phyloP scores from a whole-genome alignment of 2,113 vertebrate genomes.

The Tyrannus savana region DNA sequence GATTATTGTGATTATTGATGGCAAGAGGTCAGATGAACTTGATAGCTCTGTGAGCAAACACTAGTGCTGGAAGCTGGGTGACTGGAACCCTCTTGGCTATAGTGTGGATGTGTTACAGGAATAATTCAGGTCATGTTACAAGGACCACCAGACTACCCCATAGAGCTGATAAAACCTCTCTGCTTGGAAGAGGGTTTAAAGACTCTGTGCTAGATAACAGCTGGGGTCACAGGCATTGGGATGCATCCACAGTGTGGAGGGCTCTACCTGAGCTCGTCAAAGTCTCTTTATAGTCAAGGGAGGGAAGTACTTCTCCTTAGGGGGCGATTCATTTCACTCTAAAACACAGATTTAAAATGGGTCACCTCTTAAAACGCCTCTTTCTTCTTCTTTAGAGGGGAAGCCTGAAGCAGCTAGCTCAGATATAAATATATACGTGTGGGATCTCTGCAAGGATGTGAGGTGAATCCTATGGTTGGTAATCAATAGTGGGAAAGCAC shows the following conservation, averaged over 20 bases:
- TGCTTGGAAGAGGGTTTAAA: not conserved
- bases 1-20: not conserved
- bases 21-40: not conserved
- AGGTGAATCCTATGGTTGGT: not conserved
- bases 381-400: not conserved
- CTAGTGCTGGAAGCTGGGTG: not conserved
- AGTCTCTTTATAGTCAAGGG: conserved; percentile 3
- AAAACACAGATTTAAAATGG: conserved; percentile 57
- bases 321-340: conserved; percentile 4
- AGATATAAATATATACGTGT: not conserved
- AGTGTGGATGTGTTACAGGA: not conserved
- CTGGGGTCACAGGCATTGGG: not conserved
- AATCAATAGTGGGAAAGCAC: not conserved
- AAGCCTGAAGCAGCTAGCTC: not conserved
- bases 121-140: not conserved
- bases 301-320: not conserved
- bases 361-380: not conserved
- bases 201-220: not conserved
- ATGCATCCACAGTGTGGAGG: not conserved
- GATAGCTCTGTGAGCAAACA: not conserved
- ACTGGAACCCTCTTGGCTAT: not conserved
- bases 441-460: not conserved
- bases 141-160: not conserved
- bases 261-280: not conserved
- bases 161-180: not conserved